Conservation (phyloP, 1,140 invertebrate species). For the Caenorhabditis tropicalis region DNA sequence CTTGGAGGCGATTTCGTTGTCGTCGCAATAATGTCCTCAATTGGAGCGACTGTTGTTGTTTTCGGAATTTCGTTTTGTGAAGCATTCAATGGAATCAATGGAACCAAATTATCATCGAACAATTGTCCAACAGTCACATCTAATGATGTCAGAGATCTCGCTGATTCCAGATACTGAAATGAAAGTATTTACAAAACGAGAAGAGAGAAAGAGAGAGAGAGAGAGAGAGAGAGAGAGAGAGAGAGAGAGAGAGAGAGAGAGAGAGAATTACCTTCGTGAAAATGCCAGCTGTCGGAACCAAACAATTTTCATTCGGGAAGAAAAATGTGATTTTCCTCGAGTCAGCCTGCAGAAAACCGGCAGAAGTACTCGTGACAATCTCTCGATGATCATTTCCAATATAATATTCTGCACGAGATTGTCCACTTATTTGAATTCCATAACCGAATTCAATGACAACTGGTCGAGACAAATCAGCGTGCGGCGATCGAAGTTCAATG, state of each 20-base stretch:
- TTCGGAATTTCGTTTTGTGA: neutral
- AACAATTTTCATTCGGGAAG: neutral
- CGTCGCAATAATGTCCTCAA: neutral
- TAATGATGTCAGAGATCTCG: neutral
- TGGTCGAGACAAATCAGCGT: neutral
- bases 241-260: no score
- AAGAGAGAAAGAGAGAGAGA: no score
- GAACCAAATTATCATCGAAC: neutral
- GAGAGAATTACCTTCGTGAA: neutral
- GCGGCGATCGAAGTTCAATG: neutral
- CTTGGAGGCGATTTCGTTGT: neutral
- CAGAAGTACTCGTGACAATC: neutral
- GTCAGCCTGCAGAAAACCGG: neutral
- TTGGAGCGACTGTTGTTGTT: neutral
- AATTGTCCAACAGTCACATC: neutral
- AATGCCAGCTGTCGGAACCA: neutral
- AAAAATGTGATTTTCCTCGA: neutral
- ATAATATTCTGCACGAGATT: neutral
- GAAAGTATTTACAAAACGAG: neutral
- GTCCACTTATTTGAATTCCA: neutral
- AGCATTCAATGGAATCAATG: neutral
- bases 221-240: no score
- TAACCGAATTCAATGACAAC: neutral
- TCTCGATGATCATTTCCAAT: constrained; percentile 22
- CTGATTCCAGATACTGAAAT: neutral